Evolutionary conservation across 2,888 invertebrate species (phyloP), one percentile per base, ranked within the genome.

Genomic region (Acanthacorydalis orientalis): DNA sequence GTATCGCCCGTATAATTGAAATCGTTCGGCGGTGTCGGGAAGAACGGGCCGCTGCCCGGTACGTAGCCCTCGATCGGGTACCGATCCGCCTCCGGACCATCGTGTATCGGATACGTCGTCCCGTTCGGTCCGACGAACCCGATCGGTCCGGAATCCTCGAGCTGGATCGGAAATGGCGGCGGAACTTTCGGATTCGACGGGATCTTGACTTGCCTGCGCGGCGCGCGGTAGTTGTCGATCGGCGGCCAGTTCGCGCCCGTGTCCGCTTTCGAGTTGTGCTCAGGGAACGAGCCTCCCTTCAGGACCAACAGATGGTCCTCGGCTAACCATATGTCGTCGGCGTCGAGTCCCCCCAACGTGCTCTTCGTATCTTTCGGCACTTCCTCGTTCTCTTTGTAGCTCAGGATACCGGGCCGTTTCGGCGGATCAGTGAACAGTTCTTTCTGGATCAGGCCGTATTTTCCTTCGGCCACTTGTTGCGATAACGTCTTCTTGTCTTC

Each of bases 91-190:
- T 64, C 57, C 50, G 59, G 56, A 50, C 64, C 56, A 77, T 74
- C 69, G 75, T 73, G 75, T 76, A 74, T 68, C 73, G 79, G 72
- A 72, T 81, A 74, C 72, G 78, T 72, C 73, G 80, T 78, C 59
- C 77, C 75, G 72, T 84, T 83, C 69, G 78, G 75, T 64, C 84
- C 82, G 69, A 90, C 76, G 75, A 89, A 82, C 72, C 86, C 80
- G 68, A 89, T 75, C 63, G 89, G 89, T 60, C 87, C 89, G 61
- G 80, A 76, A 63, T 88, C 85, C 65, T 77, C 75, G 66, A 90
- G 80, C 70, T 85, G 88, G 68, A 90, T 82, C 63, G 90, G 90
- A 81, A 90, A 90, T 70, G 90, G 90, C 74, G 90, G 90, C 67
- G 90, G 88, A 57, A 89, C 78, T 66, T 80, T 80, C 9, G 88